Evolutionary conservation across 1,140 invertebrate genomes (phyloP), one percentile per base, ranked within the genome.

Genomic region (Odontomachus brunneus): DNA sequence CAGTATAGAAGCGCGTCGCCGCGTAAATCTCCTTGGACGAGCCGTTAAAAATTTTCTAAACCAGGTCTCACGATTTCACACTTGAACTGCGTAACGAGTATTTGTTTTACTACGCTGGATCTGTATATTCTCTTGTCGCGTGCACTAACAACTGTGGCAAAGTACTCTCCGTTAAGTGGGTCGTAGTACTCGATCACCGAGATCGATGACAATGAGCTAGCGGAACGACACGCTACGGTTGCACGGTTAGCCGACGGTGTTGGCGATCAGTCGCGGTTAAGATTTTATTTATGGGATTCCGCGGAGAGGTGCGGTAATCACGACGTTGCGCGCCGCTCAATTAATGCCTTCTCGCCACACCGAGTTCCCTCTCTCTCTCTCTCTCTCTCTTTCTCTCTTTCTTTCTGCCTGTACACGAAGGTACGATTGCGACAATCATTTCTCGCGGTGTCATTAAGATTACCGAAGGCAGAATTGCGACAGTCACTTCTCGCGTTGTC

Each of bases 161-260:
- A 76, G 76, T 59, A 66, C 57, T 82, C 51, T 24, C n/a, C 14
- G 63, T 71, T 71, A 88, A 87, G 63, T 87, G 49, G 76, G 72
- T 82, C 86, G 83, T 26, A 17, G 29, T 76, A n/a, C 65, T 48
- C 51, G 67, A 88, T 84, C 85, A 57, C 29, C 38, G 38, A 74
- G 86, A 82, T 88, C 76, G 44, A 85, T 72, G 84, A 89, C 85
- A 89, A 89, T 89, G 51, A 63, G 71, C 84, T 82, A n/a, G 76
- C 84, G 87, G 84, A 85, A 89, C 88, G 85, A 89, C 84, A 89
- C 83, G 73, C 48, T 57, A 48, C 60, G 80, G 85, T 76, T 49
- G 60, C 57, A 33, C 12, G 51, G 57, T 66, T 22, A 55, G 65
- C 60, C 71, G 73, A 89, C 63, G 84, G 62, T 86, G 74, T 53